These are phyloP conservation scores for Propithecus perrieri DNA, from an alignment of 2,797 vertebrate species.

Conservation along the genomic window DNA sequence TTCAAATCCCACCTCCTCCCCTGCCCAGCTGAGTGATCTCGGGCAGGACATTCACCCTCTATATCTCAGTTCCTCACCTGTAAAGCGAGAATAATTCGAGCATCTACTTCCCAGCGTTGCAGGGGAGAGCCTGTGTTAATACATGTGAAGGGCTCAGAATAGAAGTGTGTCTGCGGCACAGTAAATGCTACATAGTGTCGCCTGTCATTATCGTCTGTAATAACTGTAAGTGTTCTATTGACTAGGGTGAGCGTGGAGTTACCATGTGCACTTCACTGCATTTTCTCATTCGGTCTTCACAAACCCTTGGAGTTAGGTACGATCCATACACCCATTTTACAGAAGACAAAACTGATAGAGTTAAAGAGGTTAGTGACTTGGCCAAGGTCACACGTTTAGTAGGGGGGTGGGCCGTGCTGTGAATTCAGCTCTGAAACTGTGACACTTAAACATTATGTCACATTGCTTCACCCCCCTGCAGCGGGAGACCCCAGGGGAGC, in stretches of 20 bases:
- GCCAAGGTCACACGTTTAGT: background rate
- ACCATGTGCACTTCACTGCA: fast-evolving
- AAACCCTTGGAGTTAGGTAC: background rate
- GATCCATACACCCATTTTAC: background rate
- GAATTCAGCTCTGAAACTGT: background rate
- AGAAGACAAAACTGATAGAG: background rate
- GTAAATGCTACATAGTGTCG: background rate
- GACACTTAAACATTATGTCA: background rate
- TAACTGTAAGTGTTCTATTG: background rate
- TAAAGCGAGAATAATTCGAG: background rate
- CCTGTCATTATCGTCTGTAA: background rate
- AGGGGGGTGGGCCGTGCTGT: fast-evolving
- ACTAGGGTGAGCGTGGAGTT: background rate
- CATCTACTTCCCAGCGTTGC: background rate
- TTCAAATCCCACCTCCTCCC: background rate
- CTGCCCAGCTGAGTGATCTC: fast-evolving
- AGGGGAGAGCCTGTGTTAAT: background rate
- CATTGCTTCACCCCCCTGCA: background rate
- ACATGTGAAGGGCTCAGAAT: fast-evolving
- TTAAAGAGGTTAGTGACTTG: background rate
- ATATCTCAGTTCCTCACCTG: background rate
- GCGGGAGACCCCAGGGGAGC: background rate
- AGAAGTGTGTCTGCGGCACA: background rate
- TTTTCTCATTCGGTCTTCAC: too few species aligned
- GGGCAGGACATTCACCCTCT: background rate